Percentiles rank a stretch among this genome's conserved stretches.
phyloP scores from a whole-genome alignment of 2,888 invertebrate genomes.

The Orthonevra nobilis region DNA sequence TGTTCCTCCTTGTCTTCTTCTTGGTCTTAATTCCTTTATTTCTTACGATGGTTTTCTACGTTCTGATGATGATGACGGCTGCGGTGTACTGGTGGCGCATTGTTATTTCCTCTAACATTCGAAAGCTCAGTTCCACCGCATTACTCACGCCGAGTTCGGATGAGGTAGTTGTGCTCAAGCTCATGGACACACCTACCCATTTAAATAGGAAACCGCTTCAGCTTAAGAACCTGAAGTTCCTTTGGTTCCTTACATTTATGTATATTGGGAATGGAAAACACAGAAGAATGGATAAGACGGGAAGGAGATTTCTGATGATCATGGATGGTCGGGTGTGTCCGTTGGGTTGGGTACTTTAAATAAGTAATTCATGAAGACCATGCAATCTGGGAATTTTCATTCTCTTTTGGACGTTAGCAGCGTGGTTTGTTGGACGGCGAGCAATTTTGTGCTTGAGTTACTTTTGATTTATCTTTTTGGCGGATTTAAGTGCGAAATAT shows the following conservation, averaged over 20 bases:
- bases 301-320: constrained; percentile 54
- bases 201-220: constrained; percentile 61
- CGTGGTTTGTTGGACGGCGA: background rate
- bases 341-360: constrained; percentile 55
- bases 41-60: constrained; percentile 32
- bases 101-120: constrained; percentile 46
- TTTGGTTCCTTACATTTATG: constrained; percentile 35
- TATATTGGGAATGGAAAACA: constrained; percentile 21
- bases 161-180: constrained; percentile 57
- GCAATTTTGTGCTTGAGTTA: constrained; percentile 49
- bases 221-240: constrained; percentile 34
- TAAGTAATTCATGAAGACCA: constrained; percentile 66
- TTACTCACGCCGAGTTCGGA: constrained; percentile 59
- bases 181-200: constrained; percentile 68
- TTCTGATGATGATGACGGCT: constrained; percentile 25
- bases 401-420: constrained; percentile 24
- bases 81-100: constrained; percentile 31
- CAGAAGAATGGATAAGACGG: constrained; percentile 43
- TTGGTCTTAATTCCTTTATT: constrained; percentile 24
- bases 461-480: constrained; percentile 51
- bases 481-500: constrained; percentile 5
- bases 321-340: constrained; percentile 54
- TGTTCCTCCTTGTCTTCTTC: background rate
- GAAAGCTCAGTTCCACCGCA: constrained; percentile 46
- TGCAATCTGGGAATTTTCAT: constrained; percentile 66